These are phyloP conservation scores for Dolichallabes microphthalmus DNA, from an alignment of 2,113 vertebrate genomes.

Conservation along the genomic window DNA sequence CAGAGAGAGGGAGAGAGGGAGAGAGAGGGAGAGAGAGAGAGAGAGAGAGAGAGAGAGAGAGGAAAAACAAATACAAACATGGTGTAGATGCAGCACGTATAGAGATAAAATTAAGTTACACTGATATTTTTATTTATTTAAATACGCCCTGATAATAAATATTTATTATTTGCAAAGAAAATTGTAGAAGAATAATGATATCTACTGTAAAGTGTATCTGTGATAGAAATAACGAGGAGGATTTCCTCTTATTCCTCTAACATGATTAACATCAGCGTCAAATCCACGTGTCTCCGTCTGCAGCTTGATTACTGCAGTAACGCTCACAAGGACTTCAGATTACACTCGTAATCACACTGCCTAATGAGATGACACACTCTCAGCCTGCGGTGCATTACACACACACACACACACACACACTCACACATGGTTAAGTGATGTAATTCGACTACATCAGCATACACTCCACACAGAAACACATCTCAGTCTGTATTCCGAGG, in stretches of 20 bases:
- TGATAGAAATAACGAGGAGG: not conserved
- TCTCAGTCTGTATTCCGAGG: not conserved
- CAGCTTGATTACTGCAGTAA: constrained; percentile 16
- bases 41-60: not conserved
- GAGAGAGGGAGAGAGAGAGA: not conserved
- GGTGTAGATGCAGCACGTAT: not conserved
- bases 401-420: not conserved
- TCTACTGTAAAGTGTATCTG: not conserved
- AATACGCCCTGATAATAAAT: not conserved
- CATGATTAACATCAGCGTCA: constrained; percentile 17
- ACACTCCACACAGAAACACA: not conserved
- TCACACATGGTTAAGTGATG: too few species aligned
- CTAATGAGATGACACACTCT: constrained; percentile 7
- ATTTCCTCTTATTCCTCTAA: not conserved
- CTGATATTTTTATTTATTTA: not conserved
- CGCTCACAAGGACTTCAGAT: not conserved
- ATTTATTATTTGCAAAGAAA: not conserved
- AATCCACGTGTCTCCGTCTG: constrained; percentile 6
- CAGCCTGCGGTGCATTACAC: not conserved
- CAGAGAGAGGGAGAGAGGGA: not conserved
- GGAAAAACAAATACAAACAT: not conserved
- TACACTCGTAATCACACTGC: constrained; percentile 16
- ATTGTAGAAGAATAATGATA: not conserved
- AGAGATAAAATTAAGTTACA: not conserved
- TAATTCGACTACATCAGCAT: not conserved